These are phyloP conservation scores for Rotaria socialis DNA, from an alignment of 2,888 invertebrate genomes.

Conservation along the genomic window DNA sequence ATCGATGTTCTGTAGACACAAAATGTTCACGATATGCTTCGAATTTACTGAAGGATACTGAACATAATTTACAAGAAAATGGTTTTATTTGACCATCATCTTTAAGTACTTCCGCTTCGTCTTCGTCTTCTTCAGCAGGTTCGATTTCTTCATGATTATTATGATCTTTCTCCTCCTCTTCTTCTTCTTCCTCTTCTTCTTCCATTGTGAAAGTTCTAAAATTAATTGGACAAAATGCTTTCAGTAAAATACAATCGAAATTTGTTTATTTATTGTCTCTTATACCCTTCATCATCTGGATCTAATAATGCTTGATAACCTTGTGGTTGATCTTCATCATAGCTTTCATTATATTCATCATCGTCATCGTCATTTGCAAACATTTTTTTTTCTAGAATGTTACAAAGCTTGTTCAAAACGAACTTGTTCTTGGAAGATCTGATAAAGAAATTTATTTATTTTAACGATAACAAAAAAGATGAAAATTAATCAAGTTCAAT, in stretches of 20 bases:
- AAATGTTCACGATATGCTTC: constrained; percentile 33
- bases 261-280: no score
- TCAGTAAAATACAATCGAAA: no score
- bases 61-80: constrained; percentile 25
- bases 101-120: neutral
- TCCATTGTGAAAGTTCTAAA: neutral
- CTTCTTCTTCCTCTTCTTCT: neutral
- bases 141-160: neutral
- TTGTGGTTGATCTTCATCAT: constrained; percentile 16
- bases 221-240: neutral
- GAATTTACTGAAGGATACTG: constrained; percentile 7
- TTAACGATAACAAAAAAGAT: neutral
- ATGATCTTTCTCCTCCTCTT: neutral
- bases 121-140: neutral
- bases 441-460: neutral
- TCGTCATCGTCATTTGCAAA: constrained; percentile 18
- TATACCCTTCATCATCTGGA: constrained; percentile 1
- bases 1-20: neutral
- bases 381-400: neutral
- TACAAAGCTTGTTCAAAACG: neutral
- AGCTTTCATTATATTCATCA: neutral
- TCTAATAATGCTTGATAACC: constrained; percentile 35
- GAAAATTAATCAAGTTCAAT: constrained; percentile 11
- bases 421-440: neutral
- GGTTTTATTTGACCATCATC: neutral